phyloP scores from a whole-genome alignment of 2,113 vertebrate genomes.

The Stegastes partitus region DNA sequence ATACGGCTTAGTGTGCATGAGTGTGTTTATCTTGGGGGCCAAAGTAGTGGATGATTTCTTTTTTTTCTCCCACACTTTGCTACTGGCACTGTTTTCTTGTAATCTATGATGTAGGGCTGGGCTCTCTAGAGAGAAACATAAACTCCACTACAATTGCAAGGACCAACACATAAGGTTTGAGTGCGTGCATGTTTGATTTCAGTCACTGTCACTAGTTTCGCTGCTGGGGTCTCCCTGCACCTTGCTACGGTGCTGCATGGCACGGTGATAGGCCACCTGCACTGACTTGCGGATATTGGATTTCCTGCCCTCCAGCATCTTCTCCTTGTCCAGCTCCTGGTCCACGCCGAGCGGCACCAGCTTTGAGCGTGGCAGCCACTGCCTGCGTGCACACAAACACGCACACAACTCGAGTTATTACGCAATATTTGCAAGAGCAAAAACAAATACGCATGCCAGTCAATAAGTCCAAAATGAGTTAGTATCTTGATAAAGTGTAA shows the following conservation, averaged over 20 bases:
- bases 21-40: constrained; percentile 47
- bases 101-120: constrained; percentile 38
- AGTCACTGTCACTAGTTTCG: constrained; percentile 96
- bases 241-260: constrained; percentile 99
- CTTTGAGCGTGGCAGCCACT: constrained; percentile 98
- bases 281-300: constrained; percentile 99
- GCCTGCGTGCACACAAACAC: constrained; percentile 83
- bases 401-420: background rate
- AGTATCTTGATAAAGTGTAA: constrained; percentile 1
- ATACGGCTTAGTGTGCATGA: constrained; percentile 69
- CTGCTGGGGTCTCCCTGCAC: constrained; percentile 99
- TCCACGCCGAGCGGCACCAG: constrained; percentile 97
- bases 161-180: background rate
- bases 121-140: constrained; percentile 30
- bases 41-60: constrained; percentile 31
- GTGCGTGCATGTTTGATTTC: constrained; percentile 44
- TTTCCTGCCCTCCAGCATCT: constrained; percentile 98
- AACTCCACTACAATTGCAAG: constrained; percentile 14
- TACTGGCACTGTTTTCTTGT: constrained; percentile 52
- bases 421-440: background rate
- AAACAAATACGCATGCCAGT: background rate
- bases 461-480: background rate
- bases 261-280: constrained; percentile 97
- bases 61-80: constrained; percentile 35
- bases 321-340: constrained; percentile 98